These are phyloP conservation scores for Forbesichthys papilliferus DNA, from an alignment of 2,113 vertebrate species.

Conservation along the genomic window DNA sequence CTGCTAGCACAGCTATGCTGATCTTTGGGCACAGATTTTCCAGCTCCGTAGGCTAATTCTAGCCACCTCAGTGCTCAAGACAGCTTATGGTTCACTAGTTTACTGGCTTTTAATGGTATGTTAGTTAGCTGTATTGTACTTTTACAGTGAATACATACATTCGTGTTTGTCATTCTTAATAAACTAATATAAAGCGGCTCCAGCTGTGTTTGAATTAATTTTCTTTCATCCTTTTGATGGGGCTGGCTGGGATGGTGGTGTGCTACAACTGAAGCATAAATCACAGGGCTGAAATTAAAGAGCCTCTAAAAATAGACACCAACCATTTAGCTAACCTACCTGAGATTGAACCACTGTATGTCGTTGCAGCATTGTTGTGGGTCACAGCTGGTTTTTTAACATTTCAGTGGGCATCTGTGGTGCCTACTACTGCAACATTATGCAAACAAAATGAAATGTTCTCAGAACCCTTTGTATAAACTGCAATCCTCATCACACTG, in stretches of 20 bases:
- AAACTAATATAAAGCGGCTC: neutral
- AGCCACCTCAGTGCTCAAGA: neutral
- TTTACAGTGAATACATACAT: neutral
- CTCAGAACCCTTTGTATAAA: neutral
- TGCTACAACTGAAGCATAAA: slow-evolving; percentile 59
- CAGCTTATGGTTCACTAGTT: neutral
- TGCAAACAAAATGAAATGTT: slow-evolving; percentile 18
- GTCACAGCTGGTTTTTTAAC: slow-evolving; percentile 3
- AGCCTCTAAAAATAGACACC: slow-evolving; percentile 55
- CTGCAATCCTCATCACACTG: neutral
- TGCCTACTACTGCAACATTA: slow-evolving; percentile 18
- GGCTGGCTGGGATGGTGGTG: slow-evolving; percentile 34
- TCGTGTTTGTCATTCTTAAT: neutral
- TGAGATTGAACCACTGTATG: slow-evolving; percentile 33
- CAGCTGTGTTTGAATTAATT: slow-evolving; percentile 25
- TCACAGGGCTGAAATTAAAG: slow-evolving; percentile 35
- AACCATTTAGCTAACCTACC: slow-evolving; percentile 20
- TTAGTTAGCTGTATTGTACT: neutral
- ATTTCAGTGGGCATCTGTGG: slow-evolving; percentile 17
- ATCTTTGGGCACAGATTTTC: slow-evolving; percentile 8
- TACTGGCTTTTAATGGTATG: neutral
- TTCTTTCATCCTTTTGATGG: slow-evolving; percentile 65
- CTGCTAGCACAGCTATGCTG: neutral
- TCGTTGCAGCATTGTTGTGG: too few relatives aligned
- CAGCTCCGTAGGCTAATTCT: slow-evolving; percentile 11